Evolutionary conservation across 2,888 invertebrate species (phyloP).

Genomic region (Psylliodes chrysocephalus): DNA sequence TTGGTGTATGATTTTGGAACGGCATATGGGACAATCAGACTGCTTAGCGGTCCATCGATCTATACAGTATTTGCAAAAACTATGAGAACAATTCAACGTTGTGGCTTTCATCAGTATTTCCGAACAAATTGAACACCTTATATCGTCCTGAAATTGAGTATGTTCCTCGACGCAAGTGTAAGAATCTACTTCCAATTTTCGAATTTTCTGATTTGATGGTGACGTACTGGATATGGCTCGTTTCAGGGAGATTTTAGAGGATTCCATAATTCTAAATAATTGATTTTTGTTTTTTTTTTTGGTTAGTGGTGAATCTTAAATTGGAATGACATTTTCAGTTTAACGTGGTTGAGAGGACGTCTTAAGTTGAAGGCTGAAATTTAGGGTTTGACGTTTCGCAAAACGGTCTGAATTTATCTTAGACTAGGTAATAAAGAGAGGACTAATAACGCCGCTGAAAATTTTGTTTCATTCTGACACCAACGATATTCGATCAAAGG

Average conservation of each 20-base stretch:
- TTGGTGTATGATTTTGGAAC: constrained; percentile 65
- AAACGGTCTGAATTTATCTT: too few species aligned
- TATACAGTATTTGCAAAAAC: constrained; percentile 79
- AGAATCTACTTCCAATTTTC: not conserved
- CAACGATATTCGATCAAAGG: too few species aligned
- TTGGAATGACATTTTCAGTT: not conserved
- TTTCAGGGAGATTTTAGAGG: not conserved
- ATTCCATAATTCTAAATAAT: not conserved
- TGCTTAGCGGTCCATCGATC: constrained; percentile 75
- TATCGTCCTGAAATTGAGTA: constrained; percentile 61
- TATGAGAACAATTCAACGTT: constrained; percentile 78
- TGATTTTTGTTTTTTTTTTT: not conserved
- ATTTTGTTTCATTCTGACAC: too few species aligned
- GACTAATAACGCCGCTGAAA: too few species aligned
- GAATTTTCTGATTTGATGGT: not conserved
- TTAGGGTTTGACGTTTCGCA: not conserved
- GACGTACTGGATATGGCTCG: not conserved
- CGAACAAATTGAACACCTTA: constrained; percentile 80
- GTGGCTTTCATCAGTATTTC: constrained; percentile 78
- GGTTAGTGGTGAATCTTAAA: not conserved
- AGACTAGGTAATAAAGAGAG: too few species aligned
- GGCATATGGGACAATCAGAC: constrained; percentile 78
- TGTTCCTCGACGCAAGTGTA: not conserved
- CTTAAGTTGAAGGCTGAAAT: not conserved
- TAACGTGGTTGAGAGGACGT: not conserved